phyloP scores from a whole-genome alignment of 64 coral and sea anemone species.

The Montipora capricornis region DNA sequence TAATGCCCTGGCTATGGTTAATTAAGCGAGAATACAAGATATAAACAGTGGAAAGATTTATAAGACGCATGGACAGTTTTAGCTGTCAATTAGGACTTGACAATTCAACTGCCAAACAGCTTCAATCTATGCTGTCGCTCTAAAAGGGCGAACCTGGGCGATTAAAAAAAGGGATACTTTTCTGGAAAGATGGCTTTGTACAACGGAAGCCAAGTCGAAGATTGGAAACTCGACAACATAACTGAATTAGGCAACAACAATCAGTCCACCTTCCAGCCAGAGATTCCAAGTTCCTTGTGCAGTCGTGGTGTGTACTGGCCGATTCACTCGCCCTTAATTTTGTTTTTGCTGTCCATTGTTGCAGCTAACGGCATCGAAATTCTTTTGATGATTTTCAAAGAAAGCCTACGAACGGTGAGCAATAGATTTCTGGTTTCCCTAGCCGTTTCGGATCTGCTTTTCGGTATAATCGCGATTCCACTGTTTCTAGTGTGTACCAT shows the following conservation, averaged over 20 bases:
- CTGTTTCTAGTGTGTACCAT: constrained; percentile 23
- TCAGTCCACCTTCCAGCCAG: background rate
- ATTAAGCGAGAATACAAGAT: background rate
- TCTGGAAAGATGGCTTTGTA: background rate
- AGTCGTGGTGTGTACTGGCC: constrained; percentile 18
- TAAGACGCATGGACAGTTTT: background rate
- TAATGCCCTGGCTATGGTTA: background rate
- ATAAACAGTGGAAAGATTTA: background rate
- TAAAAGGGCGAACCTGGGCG: too few species aligned
- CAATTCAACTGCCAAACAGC: background rate
- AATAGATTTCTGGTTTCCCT: constrained; percentile 42
- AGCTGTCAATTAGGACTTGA: background rate
- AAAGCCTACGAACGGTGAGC: constrained; percentile 6
- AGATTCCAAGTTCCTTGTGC: background rate
- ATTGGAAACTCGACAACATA: background rate
- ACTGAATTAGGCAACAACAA: background rate
- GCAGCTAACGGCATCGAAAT: constrained; percentile 42
- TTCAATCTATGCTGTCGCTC: too few species aligned
- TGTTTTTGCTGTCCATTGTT: constrained; percentile 1
- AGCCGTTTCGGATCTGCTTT: constrained; percentile 44
- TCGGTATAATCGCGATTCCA: constrained; percentile 50
- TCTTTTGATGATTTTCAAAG: constrained; percentile 38
- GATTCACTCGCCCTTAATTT: constrained; percentile 19
- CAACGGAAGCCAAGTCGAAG: background rate
- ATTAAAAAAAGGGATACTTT: background rate